Percentiles rank a stretch among this genome's conserved stretches.
phyloP scores from a whole-genome alignment of 1,140 invertebrate species.

The Drosophila pandora region DNA sequence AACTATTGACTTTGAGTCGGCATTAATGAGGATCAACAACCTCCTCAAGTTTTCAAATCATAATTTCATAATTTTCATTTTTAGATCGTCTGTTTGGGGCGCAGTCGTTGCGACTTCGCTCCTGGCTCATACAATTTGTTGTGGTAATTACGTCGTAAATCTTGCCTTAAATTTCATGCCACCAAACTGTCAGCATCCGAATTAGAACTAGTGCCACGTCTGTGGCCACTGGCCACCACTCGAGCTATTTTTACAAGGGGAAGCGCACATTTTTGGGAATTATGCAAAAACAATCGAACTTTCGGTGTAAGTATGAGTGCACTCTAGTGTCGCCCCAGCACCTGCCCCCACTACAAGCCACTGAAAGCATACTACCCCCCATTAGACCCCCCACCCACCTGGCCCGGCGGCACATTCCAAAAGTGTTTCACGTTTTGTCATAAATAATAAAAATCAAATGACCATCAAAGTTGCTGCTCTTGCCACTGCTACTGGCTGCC shows the following conservation, averaged over 20 bases:
- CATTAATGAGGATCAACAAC: too few relatives aligned
- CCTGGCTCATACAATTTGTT: slow-evolving; percentile 52
- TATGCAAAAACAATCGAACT: slow-evolving; percentile 69
- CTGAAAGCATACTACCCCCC: neutral
- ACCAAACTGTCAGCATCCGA: slow-evolving; percentile 71
- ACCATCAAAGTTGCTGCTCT: slow-evolving; percentile 56
- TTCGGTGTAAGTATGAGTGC: slow-evolving; percentile 26
- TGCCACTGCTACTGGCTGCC: slow-evolving; percentile 22
- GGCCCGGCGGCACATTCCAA: slow-evolving; percentile 50
- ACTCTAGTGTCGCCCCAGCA: slow-evolving; percentile 27
- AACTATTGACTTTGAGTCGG: too few relatives aligned
- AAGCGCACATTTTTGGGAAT: slow-evolving; percentile 35
- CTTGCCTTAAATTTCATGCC: slow-evolving; percentile 66
- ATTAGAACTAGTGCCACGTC: slow-evolving; percentile 71
- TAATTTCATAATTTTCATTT: neutral
- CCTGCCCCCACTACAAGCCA: neutral
- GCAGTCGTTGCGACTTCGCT: slow-evolving; percentile 16
- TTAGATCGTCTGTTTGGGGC: neutral
- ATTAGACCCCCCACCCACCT: neutral
- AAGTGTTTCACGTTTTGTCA: slow-evolving; percentile 78
- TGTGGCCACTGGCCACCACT: slow-evolving; percentile 33
- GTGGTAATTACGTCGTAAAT: slow-evolving; percentile 71
- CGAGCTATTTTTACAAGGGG: slow-evolving; percentile 67
- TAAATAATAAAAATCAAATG: slow-evolving; percentile 81
- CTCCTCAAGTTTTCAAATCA: too few relatives aligned